Conservation (phyloP, 2,113 vertebrate genomes). For the Stercorarius parasiticus region DNA sequence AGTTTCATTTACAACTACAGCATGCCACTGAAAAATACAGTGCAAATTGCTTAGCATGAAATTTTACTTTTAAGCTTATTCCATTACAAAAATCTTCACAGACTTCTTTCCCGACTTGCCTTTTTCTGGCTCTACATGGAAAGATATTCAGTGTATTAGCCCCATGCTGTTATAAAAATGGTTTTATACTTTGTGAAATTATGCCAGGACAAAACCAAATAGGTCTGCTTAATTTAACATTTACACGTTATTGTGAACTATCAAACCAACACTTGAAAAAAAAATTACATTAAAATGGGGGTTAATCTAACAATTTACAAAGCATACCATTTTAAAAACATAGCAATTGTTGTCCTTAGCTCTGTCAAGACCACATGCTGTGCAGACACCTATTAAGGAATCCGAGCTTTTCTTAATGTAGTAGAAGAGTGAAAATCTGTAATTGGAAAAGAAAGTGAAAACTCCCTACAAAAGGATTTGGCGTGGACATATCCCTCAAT, state of each 20-base stretch:
- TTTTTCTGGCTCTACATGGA: conserved; percentile 64
- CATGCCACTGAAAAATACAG: neutral
- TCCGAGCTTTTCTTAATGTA: conserved; percentile 78
- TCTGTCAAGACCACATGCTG: conserved; percentile 69
- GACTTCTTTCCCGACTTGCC: conserved; percentile 43
- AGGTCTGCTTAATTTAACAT: conserved; percentile 61
- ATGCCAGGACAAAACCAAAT: conserved; percentile 74
- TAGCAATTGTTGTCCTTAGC: conserved; percentile 59
- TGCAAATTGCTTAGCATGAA: conserved; percentile 47
- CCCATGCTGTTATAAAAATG: conserved; percentile 72
- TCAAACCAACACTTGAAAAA: conserved; percentile 50
- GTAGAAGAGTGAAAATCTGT: conserved; percentile 80
- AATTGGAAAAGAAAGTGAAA: conserved; percentile 84
- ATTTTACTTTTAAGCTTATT: conserved; percentile 43
- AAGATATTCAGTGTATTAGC: conserved; percentile 52
- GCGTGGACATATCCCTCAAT: conserved; percentile 9
- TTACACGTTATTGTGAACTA: conserved; percentile 44
- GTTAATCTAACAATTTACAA: conserved; percentile 89
- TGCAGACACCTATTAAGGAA: conserved; percentile 79
- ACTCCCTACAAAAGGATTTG: conserved; percentile 46
- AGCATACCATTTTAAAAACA: conserved; percentile 83
- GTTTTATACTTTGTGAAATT: conserved; percentile 75
- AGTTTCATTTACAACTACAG: neutral
- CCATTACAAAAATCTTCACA: conserved; percentile 16
- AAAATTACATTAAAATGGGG: conserved; percentile 80